These are phyloP conservation scores for Lampris megalopsis DNA, from an alignment of 2,113 vertebrate genomes.

Conservation along the genomic window DNA sequence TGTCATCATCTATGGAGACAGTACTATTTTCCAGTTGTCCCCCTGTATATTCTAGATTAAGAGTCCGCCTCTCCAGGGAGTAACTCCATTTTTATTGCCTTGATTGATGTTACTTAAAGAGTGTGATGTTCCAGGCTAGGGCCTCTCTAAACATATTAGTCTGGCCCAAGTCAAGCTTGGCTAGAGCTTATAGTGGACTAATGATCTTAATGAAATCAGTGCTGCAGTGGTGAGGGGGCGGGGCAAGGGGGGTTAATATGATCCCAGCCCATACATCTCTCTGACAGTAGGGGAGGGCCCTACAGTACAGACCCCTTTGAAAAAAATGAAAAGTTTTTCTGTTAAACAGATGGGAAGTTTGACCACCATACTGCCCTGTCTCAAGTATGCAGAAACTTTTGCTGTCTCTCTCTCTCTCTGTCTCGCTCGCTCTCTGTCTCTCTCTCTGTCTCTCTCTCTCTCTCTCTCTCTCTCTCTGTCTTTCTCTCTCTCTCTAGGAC, in stretches of 20 bases:
- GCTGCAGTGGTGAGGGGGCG: constrained; percentile 15
- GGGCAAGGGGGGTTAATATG: constrained; percentile 37
- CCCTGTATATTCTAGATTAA: constrained; percentile 17
- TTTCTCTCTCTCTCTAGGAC: background rate
- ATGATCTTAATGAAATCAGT: constrained; percentile 75
- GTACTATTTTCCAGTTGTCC: constrained; percentile 28
- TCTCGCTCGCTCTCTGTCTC: constrained; percentile 9
- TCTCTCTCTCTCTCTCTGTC: constrained; percentile 22
- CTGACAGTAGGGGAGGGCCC: constrained; percentile 55
- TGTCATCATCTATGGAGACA: constrained; percentile 22
- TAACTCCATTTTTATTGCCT: constrained; percentile 51
- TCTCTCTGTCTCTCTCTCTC: constrained; percentile 1
- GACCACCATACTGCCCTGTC: constrained; percentile 1
- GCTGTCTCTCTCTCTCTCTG: constrained; percentile 15
- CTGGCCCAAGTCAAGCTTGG: constrained; percentile 39
- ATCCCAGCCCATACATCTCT: constrained; percentile 57
- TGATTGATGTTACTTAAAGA: constrained; percentile 62
- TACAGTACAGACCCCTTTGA: constrained; percentile 36
- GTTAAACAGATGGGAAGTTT: constrained; percentile 32
- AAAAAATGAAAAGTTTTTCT: constrained; percentile 46
- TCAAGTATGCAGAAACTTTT: constrained; percentile 41
- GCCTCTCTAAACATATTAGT: constrained; percentile 69
- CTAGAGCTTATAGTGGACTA: constrained; percentile 55
- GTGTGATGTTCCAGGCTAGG: constrained; percentile 58
- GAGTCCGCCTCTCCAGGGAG: background rate